These are phyloP conservation scores for Lepidurus packardi DNA, from an alignment of 1,140 invertebrate species.

Conservation along the genomic window DNA sequence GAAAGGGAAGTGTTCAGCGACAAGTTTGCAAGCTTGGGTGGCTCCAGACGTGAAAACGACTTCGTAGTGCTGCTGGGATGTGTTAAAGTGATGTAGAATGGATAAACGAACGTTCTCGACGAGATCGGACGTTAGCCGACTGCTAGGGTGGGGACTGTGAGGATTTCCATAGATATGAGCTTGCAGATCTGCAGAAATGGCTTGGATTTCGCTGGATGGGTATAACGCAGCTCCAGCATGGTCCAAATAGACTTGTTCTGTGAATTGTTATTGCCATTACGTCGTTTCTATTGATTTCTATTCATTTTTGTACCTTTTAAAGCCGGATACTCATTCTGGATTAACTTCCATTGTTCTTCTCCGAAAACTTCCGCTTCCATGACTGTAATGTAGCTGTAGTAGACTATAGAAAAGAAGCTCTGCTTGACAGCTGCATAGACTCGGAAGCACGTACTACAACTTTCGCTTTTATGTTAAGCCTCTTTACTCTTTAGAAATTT, in stretches of 20 bases:
- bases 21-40: conserved; percentile 72
- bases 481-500: no score
- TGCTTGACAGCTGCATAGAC: no score
- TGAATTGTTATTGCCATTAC: conserved; percentile 30
- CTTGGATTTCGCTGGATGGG: conserved; percentile 63
- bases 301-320: conserved; percentile 24
- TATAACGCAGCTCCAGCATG: conserved; percentile 84
- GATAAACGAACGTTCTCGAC: conserved; percentile 69
- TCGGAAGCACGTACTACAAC: no score
- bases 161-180: conserved; percentile 78
- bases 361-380: conserved; percentile 26
- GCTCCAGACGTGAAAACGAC: conserved; percentile 88
- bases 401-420: no score
- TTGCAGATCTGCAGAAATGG: conserved; percentile 58
- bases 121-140: conserved; percentile 66
- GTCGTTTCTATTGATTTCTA: neutral
- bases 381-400: neutral
- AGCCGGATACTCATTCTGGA: neutral
- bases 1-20: conserved; percentile 76
- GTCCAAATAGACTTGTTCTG: conserved; percentile 77
- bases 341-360: conserved; percentile 13
- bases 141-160: conserved; percentile 63
- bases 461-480: no score
- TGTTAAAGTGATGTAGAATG: conserved; percentile 77
- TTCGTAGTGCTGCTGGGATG: conserved; percentile 68